Conservation (phyloP, 2,113 vertebrate genomes). For the Brachyistius frenatus region DNA sequence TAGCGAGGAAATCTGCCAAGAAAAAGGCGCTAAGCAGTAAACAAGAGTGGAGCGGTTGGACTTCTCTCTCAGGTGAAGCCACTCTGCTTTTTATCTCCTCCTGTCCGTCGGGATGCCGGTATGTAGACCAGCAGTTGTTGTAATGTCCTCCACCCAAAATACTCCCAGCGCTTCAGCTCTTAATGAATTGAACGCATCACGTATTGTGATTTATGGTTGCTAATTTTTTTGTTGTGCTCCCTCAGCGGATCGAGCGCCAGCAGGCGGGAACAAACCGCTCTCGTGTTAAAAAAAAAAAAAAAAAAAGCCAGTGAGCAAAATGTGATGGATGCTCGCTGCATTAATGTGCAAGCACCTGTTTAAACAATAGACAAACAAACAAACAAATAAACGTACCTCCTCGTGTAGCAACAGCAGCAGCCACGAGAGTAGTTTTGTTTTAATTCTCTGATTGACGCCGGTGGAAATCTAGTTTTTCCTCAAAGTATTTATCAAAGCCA, state of each 20-base stretch:
- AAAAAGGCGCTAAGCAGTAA: conserved; percentile 22
- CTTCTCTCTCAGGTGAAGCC: conserved; percentile 21
- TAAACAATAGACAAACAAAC: neutral
- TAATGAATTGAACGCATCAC: conserved; percentile 32
- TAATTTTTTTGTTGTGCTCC: conserved; percentile 16
- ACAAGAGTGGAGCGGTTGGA: conserved; percentile 18
- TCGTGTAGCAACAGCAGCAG: neutral
- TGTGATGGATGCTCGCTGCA: conserved; percentile 14
- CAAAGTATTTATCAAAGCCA: neutral
- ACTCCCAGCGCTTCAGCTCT: conserved; percentile 10
- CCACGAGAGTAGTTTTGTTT: neutral
- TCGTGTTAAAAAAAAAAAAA: too few relatives aligned
- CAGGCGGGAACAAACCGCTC: too few relatives aligned
- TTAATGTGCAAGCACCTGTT: conserved; percentile 11
- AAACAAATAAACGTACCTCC: neutral
- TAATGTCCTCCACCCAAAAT: neutral
- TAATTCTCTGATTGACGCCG: too few relatives aligned
- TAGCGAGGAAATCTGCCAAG: conserved; percentile 28
- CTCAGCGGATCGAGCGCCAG: neutral
- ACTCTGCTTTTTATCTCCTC: neutral
- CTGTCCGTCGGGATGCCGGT: conserved; percentile 17
- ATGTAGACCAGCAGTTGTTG: conserved; percentile 11
- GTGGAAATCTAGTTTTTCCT: too few relatives aligned
- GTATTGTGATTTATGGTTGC: conserved; percentile 45
- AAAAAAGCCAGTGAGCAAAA: neutral